Base-by-base conservation (phyloP, 2,888 invertebrate genomes). In the Andrena marginata region DNA sequence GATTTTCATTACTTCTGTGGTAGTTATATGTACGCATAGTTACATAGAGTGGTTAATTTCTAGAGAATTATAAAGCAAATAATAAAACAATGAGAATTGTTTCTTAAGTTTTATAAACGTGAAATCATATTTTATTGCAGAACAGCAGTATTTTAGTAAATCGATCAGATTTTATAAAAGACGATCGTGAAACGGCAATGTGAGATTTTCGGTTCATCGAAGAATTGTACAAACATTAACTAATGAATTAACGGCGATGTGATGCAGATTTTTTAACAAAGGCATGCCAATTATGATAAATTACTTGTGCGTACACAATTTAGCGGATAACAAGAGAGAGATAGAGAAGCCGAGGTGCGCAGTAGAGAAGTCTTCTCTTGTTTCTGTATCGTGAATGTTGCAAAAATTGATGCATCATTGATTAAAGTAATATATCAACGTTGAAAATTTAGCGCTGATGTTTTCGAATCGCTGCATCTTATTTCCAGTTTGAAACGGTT, bases 371-470 rank as follows among this genome's bases (percentile, higher is more conserved):
- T 75, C 73, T 82, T 77, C 67, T 35, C 49, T 72, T 51, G 64
- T 73, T 74, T 83, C 68, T 77, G 73, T 67, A 77, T 63, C 70
- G 67, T 35, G 65, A 73, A 70, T 70, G 60, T 77, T 77, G 73
- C 64, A 74, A 51, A 59, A 69, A 60, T 10, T 59, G 69, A 67
- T 59, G 51, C 69, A 81, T 81, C 82, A 10, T 77, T 70, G 42
- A 82, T 82, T 82, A 76, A 81, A 82, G 67, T 77, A 77, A 76
- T 82, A 80, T 80, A 76, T 64, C 63, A 80, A 67, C 73, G 73
- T 82, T 82, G 70, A 71, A 82, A 84, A 75, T 78, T 65, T 33
- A 62, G 71, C 26, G 54, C 64, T 59, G 42, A 82, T 68, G 63
- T 67, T 82, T 70, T 68, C 63, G 29, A 74, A 70, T 73, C 29